Base-by-base conservation (phyloP, 2,888 invertebrate genomes). In the Diplazon laetatorius region DNA sequence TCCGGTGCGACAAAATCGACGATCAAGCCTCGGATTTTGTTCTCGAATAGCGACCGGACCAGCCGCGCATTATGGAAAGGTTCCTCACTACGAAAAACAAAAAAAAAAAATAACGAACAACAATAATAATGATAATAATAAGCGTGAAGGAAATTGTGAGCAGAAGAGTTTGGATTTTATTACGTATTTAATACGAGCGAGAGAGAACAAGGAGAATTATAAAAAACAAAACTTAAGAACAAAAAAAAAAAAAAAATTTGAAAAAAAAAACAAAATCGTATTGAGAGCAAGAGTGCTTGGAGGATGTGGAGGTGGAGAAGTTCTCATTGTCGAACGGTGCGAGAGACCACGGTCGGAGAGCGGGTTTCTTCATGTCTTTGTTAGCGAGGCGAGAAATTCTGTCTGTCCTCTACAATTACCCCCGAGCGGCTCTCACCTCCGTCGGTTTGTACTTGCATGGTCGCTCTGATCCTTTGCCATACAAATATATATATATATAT, bases 341-440 rank as follows among this genome's bases (percentile, higher is more conserved):
- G 62, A 63, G 62, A 63, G 35, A 50, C 25, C 22, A 65, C n/a
- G 68, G 18, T 30, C 57, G 66, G 46, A 75, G 78, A 75, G 78
- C 75, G 78, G 75, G 78, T 89, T 88, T 86, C 76, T 88, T 87
- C 87, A 83, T 85, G 88, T 89, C 90, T 89, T 90, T 90, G 90
- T 89, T 89, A 85, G 86, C 86, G 86, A 89, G 90, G 90, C 89
- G 90, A 89, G 90, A 90, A 89, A 90, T 88, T 87, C 88, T 87
- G 88, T 84, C 89, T 86, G 89, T 88, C 88, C 89, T 88, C 83
- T 86, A 88, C 89, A 87, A 89, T 89, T 87, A 88, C 84, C 82
- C 82, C 42, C 42, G 69, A 70, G 72, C 75, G 78, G 70, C 76
- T 77, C 69, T 68, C 76, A 48, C 30, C 65, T 63, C 76, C n/a